Base-by-base conservation (phyloP, 2,888 invertebrate species). In the Corbicula japonica region DNA sequence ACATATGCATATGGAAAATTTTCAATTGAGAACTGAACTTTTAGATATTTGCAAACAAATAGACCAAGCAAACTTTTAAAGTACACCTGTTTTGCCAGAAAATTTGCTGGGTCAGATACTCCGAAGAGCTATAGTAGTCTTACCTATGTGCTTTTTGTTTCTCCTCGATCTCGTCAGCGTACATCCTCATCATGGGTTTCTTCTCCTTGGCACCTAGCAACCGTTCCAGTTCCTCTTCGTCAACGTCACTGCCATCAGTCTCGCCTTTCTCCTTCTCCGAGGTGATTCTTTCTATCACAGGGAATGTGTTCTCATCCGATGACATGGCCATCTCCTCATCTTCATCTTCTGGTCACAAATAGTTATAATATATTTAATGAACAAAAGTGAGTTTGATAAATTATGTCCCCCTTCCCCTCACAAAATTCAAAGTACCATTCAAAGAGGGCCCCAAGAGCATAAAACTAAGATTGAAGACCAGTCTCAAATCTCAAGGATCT, bases 161-260 rank as follows among this genome's bases (percentile, higher is more conserved):
- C 71, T 95, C 95, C 92, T 97, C 96, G 93, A 96, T 96, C 91
- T 97, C 97, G 93, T 97, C 97, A n/a, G 97, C 97, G 93, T 96
- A 96, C 97, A 97, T 97, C 88, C 96, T 94, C 97, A 97, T 97
- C 88, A 96, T 94, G 10, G 96, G 96, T 58, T 95, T 93, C 94
- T 96, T 96, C 62, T 95, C 95, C 89, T 95, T 95, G 8, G 85
- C 75, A 15, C 86, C 87, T 62, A 91, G 76, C 62, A 91, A 79
- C 38, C 86, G 83, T 58, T 87, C 80, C 34, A 88, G 76, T 65
- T 90, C 89, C 56, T 82, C 74, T 58, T 87, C 85, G 62, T 87
- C 89, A 18, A 83, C 80, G 2, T 81, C 83, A 68, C 79, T 80
- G 23, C 60, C 76, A 44, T 21, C 72, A 69, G 60, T 61, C 30